Base-by-base conservation (phyloP, 2,113 vertebrate genomes). In the Hippocampus abdominalis region DNA sequence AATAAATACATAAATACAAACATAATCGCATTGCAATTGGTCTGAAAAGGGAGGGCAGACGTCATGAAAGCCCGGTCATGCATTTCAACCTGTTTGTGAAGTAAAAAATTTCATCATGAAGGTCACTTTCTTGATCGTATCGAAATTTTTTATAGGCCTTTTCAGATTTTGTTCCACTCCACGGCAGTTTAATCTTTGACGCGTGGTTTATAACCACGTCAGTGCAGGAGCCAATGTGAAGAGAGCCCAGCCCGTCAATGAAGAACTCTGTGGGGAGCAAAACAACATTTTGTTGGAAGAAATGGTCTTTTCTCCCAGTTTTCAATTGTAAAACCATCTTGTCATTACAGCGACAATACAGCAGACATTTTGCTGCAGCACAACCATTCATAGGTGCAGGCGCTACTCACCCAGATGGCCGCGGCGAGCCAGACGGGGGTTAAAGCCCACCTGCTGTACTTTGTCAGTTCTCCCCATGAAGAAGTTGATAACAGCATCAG, bases 401-500 rank as follows among this genome's bases (percentile, higher is more conserved):
- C 6, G 13, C 63, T 46, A 86, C 92, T 92, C 72, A 96, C 96
- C 96, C 23, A 96, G 79, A 72, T 97, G 95, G 1, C 84, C 96
- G 0, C 84, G 78, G 0, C 94, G 88, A 51, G 89, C 84, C 73
- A 97, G 82, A 0, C 90, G 92, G 1, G 95, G 95, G 74, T 97
- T 93, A 53, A 98, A 98, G 29, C 95, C 95, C 18, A 93, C 94
- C 74, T 93, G 90, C 20, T 82, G 92, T 66, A 96, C 79, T 82
- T 95, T 96, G 40, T 94, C 91, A 0, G 94, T 96, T 51, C 88
- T 92, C 10, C 87, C 96, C 87, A 98, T 88, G 84, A 98, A 98
- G 86, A 98, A 98, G 89, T 98, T 98, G 51, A 96, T 92, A 4
- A 96, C 93, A 0, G 90, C 96, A 8, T 98, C 96, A 0, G 94